Evolutionary conservation across 1,140 invertebrate species (phyloP).

Genomic region (Stenopsyche tienmushanensis): DNA sequence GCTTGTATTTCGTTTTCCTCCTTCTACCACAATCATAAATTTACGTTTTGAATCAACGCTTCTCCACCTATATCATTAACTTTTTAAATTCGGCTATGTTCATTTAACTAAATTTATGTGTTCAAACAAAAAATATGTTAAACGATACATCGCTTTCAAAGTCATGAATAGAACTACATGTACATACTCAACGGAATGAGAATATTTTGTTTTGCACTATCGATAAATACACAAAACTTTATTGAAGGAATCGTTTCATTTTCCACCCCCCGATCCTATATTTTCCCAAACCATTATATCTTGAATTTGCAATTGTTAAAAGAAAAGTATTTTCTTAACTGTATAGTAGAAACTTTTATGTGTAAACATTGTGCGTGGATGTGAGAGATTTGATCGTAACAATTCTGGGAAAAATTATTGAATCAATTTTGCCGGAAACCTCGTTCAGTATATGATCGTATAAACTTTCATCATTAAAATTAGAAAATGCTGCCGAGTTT

Average conservation of each 20-base stretch:
- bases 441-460: no score
- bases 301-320: no score
- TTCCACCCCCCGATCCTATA: background rate
- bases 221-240: constrained; percentile 41
- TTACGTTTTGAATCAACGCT: background rate
- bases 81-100: background rate
- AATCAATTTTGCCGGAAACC: no score
- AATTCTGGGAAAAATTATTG: no score
- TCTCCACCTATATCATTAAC: constrained; percentile 1
- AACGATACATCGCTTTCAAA: constrained; percentile 17
- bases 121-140: constrained; percentile 16
- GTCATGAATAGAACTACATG: constrained; percentile 22
- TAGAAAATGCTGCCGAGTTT: no score
- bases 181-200: constrained; percentile 39
- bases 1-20: background rate
- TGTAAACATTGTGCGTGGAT: no score
- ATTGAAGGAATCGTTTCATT: constrained; percentile 39
- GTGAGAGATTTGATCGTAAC: no score
- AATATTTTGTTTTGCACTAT: constrained; percentile 42
- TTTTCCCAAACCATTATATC: background rate
- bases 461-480: no score
- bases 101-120: background rate
- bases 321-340: no score
- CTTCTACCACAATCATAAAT: background rate
- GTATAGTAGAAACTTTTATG: no score